Base-by-base conservation (phyloP, 2,888 invertebrate genomes). In the Patella caerulea region DNA sequence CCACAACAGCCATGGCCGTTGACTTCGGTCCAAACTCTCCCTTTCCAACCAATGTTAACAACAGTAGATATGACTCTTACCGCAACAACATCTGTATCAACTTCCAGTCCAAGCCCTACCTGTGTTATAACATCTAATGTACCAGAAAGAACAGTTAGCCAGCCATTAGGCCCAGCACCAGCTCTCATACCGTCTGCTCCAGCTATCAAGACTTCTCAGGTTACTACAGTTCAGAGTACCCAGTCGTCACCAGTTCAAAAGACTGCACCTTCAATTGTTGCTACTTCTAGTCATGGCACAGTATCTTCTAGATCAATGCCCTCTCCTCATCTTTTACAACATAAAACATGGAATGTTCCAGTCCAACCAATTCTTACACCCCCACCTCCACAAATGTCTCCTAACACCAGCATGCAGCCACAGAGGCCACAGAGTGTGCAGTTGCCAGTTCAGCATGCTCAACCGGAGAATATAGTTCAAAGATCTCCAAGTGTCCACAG, bases 351-450 rank as follows among this genome's bases (percentile, higher is more conserved):
- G 65, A 65, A 65, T 65, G 65, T 65, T 24, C 65, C 65, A 24
- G 65, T 65, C 3, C 65, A 19, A 14, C 65, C 65, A 24, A 65
- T 65, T 65, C 65, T 65, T 9, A 65, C 65, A 12, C 65, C 65
- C 19, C 65, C 65, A 65, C 65, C 65, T 12, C 24, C 65, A 24
- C 65, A 65, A 24, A 76, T 73, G 65, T 76, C 78, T 5, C 76
- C 78, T 24, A 74, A 73, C 12, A 55, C 75, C 19, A 19, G 77
- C 73, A 54, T 77, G 34, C 74, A 70, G 76, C 77, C 78, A 24
- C 80, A 78, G 76, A 29, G 78, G 56, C 54, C 78, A 52, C 73
- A 78, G 72, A 76, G 74, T 76, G 74, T 65, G 1, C 80, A 78
- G 65, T 75, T 75, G 11, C 80, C 76, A 7, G 75, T 78, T 24